Percentiles rank a stretch among this genome's conserved stretches.
Evolutionary conservation across 2,113 vertebrate genomes (phyloP).

Genomic region (Chlamydotis undulata): DNA sequence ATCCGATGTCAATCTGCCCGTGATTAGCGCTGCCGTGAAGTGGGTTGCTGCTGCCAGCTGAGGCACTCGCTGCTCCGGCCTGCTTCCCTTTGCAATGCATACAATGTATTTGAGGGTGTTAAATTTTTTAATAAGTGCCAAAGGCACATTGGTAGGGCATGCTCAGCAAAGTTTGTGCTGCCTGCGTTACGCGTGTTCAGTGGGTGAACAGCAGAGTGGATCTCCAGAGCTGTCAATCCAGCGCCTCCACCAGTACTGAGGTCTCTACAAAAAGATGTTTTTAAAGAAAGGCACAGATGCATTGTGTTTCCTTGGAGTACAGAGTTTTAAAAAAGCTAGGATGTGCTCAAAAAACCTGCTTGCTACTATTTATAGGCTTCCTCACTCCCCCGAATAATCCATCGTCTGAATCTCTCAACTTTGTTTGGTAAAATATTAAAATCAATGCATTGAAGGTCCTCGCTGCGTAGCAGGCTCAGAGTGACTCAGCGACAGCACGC

Average conservation of each 20-base stretch:
- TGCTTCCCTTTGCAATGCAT: background rate
- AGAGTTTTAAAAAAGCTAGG: background rate
- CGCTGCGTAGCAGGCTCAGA: background rate
- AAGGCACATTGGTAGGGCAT: background rate
- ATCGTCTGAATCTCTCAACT: background rate
- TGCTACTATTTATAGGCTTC: background rate
- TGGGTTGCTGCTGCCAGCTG: background rate
- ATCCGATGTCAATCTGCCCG: accelerated
- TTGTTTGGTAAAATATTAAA: background rate
- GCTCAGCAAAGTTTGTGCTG: background rate
- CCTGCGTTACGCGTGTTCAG: background rate
- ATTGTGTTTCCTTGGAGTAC: background rate
- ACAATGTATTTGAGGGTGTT: background rate
- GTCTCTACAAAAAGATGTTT: background rate
- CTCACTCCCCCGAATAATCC: background rate
- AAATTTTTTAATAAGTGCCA: background rate
- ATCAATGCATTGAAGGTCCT: background rate
- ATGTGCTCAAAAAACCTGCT: background rate
- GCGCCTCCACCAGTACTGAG: background rate
- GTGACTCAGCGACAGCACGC: background rate
- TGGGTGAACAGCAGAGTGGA: background rate
- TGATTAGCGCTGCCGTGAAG: background rate
- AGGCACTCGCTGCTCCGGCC: background rate
- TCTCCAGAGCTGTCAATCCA: background rate
- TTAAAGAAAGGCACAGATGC: background rate